Base-by-base conservation (phyloP, 2,888 invertebrate species). In the Salpingus planirostris region DNA sequence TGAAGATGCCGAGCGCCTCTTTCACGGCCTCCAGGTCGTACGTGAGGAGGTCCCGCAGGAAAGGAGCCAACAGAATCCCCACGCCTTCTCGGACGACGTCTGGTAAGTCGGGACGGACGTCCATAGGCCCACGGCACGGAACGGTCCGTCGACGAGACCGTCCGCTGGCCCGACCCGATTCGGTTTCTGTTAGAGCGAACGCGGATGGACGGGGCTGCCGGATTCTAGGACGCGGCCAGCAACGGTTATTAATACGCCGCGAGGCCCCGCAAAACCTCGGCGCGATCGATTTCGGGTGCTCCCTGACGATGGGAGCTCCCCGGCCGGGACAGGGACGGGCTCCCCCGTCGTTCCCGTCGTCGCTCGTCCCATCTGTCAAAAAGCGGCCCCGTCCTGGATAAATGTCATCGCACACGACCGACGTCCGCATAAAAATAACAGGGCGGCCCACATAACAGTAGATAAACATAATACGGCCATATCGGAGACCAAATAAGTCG, bases 1-100 rank as follows among this genome's bases (percentile, higher is more conserved):
- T 68, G 69, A 84, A 78, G 72, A 87, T 90, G 90, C 90, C 89
- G 76, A 89, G 89, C 78, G 89, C 89, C 73, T 89, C 89, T 68
- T 88, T 89, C 71, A 86, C 87, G 66, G 86, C 88, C 70, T 85
- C 87, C 69, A 81, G 88, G 75, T 85, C 86, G 71, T 88, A 86
- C 73, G 83, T 86, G 62, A 80, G 89, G 69, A 80, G 89, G 71
- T 89, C 89, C 67, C 78, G 88, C 66, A 82, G 89, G 73, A 88
- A 89, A 82, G 86, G 84, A 66, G 84, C 82, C 58, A 87, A 87
- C 71, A 78, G 89, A 65, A 85, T 82, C 66, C 82, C 83, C 55
- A 70, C 82, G 66, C 82, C 82, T 62, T 82, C 82, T 58, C 76
- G 82, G 69, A 81, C 81, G 62, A 80, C 78, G 71, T 80, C 82